phyloP scores from a whole-genome alignment of 2,888 invertebrate species.

The Apotomis capreana region DNA sequence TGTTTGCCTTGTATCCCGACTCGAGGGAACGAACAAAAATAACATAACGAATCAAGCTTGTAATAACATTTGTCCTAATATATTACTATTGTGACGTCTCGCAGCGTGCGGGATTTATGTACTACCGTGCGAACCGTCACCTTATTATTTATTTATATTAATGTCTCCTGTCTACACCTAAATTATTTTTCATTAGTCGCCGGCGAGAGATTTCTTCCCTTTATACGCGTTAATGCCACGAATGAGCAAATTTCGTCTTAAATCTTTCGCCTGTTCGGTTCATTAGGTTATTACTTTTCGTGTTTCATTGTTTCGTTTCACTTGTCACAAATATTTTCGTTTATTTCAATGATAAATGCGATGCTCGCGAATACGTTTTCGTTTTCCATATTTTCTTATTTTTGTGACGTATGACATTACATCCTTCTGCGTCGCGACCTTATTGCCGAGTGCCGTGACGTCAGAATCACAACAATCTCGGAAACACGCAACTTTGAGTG shows the following conservation, averaged over 20 bases:
- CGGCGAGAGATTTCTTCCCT: conserved; percentile 49
- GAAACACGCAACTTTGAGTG: conserved; percentile 41
- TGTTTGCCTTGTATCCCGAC: conserved; percentile 62
- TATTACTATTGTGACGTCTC: conserved; percentile 79
- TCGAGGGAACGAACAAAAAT: conserved; percentile 74
- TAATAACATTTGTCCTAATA: conserved; percentile 82
- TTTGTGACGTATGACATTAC: conserved; percentile 39
- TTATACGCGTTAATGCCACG: conserved; percentile 57
- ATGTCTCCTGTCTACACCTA: conserved; percentile 70
- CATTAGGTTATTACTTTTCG: conserved; percentile 41
- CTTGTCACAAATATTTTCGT: conserved; percentile 37
- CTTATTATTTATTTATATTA: conserved; percentile 79
- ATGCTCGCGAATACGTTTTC: conserved; percentile 29
- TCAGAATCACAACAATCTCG: conserved; percentile 38
- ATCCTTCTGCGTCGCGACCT: conserved; percentile 37
- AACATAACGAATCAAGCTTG: conserved; percentile 78
- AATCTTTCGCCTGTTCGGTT: conserved; percentile 38
- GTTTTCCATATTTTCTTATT: conserved; percentile 36
- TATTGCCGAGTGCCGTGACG: conserved; percentile 39
- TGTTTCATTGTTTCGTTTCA: conserved; percentile 42
- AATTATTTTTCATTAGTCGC: conserved; percentile 75
- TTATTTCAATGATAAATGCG: conserved; percentile 36
- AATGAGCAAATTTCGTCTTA: conserved; percentile 55
- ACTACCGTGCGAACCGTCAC: conserved; percentile 75
- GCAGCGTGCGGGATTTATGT: conserved; percentile 73